phyloP scores from a whole-genome alignment of 2,888 invertebrate species.

The Stictocephala bisonia region DNA sequence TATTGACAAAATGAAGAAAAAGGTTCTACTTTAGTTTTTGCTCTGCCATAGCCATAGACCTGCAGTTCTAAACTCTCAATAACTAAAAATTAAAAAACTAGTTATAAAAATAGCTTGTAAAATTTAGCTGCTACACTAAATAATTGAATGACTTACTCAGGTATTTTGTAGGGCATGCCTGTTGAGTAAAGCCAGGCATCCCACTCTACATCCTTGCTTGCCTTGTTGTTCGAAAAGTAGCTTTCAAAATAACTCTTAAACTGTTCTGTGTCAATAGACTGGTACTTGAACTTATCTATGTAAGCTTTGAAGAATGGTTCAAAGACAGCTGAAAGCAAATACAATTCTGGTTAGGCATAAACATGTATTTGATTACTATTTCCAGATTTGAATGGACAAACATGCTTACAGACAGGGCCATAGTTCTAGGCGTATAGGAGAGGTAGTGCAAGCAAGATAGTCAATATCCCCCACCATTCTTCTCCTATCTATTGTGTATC shows the following conservation, averaged over 20 bases:
- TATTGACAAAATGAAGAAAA: no score
- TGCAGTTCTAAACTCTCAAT: not conserved
- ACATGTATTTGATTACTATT: no score
- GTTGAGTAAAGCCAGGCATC: conserved; percentile 81
- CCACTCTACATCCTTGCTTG: conserved; percentile 78
- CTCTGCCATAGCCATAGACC: not conserved
- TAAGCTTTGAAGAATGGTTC: conserved; percentile 88
- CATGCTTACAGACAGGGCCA: no score
- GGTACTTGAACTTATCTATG: conserved; percentile 80
- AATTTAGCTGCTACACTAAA: no score
- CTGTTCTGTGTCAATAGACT: conserved; percentile 84
- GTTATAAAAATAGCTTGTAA: not conserved
- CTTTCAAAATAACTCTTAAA: conserved; percentile 80
- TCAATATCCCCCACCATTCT: no score
- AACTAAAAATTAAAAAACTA: not conserved
- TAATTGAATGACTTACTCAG: conserved; percentile 73
- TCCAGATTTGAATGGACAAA: no score
- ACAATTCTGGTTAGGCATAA: no score
- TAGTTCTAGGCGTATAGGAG: no score
- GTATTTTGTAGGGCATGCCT: conserved; percentile 92
- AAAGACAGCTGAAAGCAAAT: conserved; percentile 73
- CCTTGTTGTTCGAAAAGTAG: conserved; percentile 72
- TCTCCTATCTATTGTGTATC: no score
- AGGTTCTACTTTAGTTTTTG: no score
- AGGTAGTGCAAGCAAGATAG: no score